Evolutionary conservation across 2,113 vertebrate genomes (phyloP), one percentile per base, ranked within the genome.

Genomic region (Ammodytes dubius): DNA sequence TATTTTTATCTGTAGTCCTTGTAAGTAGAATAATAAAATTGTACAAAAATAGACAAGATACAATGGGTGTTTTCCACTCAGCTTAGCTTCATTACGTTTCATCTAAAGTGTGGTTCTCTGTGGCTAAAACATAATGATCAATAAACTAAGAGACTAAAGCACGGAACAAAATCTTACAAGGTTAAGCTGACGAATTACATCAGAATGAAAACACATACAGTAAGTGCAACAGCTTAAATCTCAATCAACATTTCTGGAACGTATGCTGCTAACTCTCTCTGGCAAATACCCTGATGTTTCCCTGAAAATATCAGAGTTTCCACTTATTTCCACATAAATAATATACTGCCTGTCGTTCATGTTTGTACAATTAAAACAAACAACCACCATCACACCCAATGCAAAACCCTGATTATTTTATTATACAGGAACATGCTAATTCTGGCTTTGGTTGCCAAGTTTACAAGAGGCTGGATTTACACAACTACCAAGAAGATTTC

Each of bases 91-190:
- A 56, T 7, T 2, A 17, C 14, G 47, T 47, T 13, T 57, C 4
- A 10, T 74, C 65, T 52, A 7, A 57, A 75, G 35, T 2, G 35
- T 15, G 52, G 17, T 59, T 56, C 52, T 3, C 10, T 5, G 52
- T 46, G 37, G 57, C 54, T 45, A 71, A 35, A 74, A 69, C 27
- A 27, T 27, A 75, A 17, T 56, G 54, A 53, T 74, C 47, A 74
- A 64, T 40, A 56, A 83, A 73, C 45, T 75, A 65, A n/a, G 19
- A 53, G 27, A 63, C 42, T 53, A 54, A 80, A 67, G 27, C 56
- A 58, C 74, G 9, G 64, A 57, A 56, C 64, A 60, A 50, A 85
- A 83, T 79, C 72, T 75, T 53, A n/a, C 42, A 45, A 66, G 80
- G 80, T 79, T 77, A 54, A 69, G 57, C 39, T 15, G 14, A 43